These are phyloP conservation scores for Octodonta nipae DNA, from an alignment of 2,888 invertebrate species.

Conservation along the genomic window DNA sequence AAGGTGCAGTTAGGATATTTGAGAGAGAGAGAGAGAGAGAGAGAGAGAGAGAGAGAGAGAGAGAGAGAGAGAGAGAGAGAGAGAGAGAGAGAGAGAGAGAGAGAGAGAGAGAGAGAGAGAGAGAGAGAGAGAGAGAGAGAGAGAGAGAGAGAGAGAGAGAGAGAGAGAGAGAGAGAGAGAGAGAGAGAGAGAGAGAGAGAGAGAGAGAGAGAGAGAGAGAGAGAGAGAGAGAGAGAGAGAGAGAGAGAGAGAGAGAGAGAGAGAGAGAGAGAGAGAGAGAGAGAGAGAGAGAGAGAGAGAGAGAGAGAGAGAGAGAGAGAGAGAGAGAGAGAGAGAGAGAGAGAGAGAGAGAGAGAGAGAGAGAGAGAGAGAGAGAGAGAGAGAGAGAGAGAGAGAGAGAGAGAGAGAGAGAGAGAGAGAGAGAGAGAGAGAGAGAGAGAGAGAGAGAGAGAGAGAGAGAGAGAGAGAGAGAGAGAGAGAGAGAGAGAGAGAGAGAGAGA, in stretches of 20 bases:
- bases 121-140: constrained; percentile 1
- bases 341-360: constrained; percentile 1
- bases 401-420: constrained; percentile 1
- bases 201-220: constrained; percentile 1
- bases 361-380: constrained; percentile 1
- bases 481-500: constrained; percentile 1
- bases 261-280: constrained; percentile 1
- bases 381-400: constrained; percentile 1
- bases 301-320: constrained; percentile 1
- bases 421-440: constrained; percentile 1
- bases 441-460: constrained; percentile 1
- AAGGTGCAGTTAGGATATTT: too few relatives aligned
- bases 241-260: constrained; percentile 1
- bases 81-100: constrained; percentile 1
- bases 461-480: constrained; percentile 1
- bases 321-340: constrained; percentile 1
- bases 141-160: constrained; percentile 1
- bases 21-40: constrained; percentile 1
- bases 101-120: constrained; percentile 1
- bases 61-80: constrained; percentile 1
- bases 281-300: constrained; percentile 1
- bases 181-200: constrained; percentile 1
- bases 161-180: constrained; percentile 1
- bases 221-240: constrained; percentile 1
- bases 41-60: constrained; percentile 1